Evolutionary conservation across 1,140 invertebrate genomes (phyloP).

Genomic region (Apis florea): DNA sequence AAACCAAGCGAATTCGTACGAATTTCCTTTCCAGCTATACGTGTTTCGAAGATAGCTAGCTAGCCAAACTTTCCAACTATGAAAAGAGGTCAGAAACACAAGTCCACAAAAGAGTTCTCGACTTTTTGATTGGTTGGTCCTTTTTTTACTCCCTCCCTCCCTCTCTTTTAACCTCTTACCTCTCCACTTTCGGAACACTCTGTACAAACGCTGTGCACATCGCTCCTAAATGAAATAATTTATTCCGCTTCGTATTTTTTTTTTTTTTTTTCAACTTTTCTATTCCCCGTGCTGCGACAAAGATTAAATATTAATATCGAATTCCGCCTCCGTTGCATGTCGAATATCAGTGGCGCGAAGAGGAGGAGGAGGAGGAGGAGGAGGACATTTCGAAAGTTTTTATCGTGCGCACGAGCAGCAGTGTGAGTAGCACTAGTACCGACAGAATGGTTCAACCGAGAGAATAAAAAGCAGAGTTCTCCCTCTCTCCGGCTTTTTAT

Average conservation of each 20-base stretch:
- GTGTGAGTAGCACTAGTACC: background rate
- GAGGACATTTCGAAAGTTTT: conserved; percentile 29
- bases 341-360: conserved; percentile 1
- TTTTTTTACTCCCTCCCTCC: too few relatives aligned
- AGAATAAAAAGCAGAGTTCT: conserved; percentile 11
- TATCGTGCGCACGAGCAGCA: conserved; percentile 7
- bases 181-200: too few relatives aligned
- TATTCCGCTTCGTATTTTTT: conserved; percentile 8
- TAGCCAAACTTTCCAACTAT: too few relatives aligned
- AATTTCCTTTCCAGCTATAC: background rate
- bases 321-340: background rate
- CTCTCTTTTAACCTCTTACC: too few relatives aligned
- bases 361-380: background rate
- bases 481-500: conserved; percentile 7
- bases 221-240: background rate
- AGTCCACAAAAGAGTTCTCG: too few relatives aligned
- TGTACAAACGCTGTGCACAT: too few relatives aligned
- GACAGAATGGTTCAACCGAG: background rate
- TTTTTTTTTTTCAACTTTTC: background rate
- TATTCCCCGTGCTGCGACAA: background rate
- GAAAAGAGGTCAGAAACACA: too few relatives aligned
- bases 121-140: too few relatives aligned
- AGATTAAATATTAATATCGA: conserved; percentile 45
- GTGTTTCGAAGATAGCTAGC: too few relatives aligned
- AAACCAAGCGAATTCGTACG: background rate